phyloP scores from a whole-genome alignment of 2,888 invertebrate genomes.

The Rhopalosiphum nymphaeae region DNA sequence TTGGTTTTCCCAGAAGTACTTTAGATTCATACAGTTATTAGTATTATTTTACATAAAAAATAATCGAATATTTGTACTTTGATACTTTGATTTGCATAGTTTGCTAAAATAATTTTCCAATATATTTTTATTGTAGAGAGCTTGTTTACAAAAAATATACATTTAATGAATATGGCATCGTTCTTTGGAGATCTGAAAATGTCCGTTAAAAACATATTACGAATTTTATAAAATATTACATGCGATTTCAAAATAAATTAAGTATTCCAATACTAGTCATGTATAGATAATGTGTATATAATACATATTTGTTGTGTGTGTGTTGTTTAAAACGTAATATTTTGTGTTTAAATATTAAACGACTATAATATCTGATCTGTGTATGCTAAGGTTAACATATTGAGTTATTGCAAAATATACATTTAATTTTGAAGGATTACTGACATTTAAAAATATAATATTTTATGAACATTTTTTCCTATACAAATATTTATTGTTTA shows the following conservation, averaged over 20 bases:
- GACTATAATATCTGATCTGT: neutral
- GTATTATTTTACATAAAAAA: neutral
- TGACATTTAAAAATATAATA: neutral
- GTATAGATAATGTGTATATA: neutral
- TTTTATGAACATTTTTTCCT: neutral
- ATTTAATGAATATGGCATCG: neutral
- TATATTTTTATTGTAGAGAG: neutral
- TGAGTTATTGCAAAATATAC: neutral
- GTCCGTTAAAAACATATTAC: neutral
- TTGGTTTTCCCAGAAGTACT: neutral
- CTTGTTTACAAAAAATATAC: neutral
- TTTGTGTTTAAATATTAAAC: neutral
- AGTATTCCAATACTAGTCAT: neutral
- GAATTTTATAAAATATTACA: neutral
- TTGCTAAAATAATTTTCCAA: neutral
- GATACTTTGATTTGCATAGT: slow-evolving; percentile 12
- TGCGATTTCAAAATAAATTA: neutral
- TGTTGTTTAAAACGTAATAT: neutral
- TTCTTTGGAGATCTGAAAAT: neutral
- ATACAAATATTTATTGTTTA: neutral
- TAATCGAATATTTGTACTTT: slow-evolving; percentile 30
- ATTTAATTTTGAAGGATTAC: neutral
- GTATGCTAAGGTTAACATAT: neutral
- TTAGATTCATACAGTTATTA: slow-evolving; percentile 38
- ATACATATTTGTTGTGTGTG: neutral